Conservation (phyloP, 2,113 vertebrate genomes). For the Seriola rivoliana region DNA sequence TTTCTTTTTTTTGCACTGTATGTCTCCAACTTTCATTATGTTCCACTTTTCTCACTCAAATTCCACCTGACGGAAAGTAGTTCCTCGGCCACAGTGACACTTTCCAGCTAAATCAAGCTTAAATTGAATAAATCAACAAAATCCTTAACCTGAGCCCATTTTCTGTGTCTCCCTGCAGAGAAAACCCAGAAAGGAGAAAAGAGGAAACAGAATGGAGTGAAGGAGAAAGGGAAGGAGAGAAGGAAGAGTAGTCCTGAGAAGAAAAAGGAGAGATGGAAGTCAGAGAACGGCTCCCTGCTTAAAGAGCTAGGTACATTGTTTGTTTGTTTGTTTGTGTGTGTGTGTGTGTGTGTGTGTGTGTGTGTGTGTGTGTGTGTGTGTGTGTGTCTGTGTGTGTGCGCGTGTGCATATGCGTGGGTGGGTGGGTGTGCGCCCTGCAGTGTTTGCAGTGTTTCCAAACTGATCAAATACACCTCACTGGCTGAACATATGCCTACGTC, state of each 20-base stretch:
- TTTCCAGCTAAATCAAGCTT: constrained; percentile 16
- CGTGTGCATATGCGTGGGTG: constrained; percentile 21
- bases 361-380: constrained; percentile 19
- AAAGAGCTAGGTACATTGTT: constrained; percentile 90
- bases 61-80: not conserved
- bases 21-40: not conserved
- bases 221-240: constrained; percentile 90
- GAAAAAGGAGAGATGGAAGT: constrained; percentile 94
- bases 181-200: constrained; percentile 90
- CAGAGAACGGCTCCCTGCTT: constrained; percentile 91
- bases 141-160: constrained; percentile 49
- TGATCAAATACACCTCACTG: constrained; percentile 35
- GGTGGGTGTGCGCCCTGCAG: constrained; percentile 33
- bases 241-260: constrained; percentile 92
- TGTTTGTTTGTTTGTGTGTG: constrained; percentile 35
- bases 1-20: not conserved
- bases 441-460: constrained; percentile 41
- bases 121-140: constrained; percentile 49
- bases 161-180: constrained; percentile 84
- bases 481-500: constrained; percentile 29
- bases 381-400: constrained; percentile 21
- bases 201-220: constrained; percentile 90
- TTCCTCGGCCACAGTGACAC: constrained; percentile 3
- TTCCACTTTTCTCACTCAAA: constrained; percentile 6
- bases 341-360: constrained; percentile 8